These are phyloP conservation scores for Actinia tenebrosa DNA, from an alignment of 64 coral and sea anemone genomes.

Conservation along the genomic window DNA sequence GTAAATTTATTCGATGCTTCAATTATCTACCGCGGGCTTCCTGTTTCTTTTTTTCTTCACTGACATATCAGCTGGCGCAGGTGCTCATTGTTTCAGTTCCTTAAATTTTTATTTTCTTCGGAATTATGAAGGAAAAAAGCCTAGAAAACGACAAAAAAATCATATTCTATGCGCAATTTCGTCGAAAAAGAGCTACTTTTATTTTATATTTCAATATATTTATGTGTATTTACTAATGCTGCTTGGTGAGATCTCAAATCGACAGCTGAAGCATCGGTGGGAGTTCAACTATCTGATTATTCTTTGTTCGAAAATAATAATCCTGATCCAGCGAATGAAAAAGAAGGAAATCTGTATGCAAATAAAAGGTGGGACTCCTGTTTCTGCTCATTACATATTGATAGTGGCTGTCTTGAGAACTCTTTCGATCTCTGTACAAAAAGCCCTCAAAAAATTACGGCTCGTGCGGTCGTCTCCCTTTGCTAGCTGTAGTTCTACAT, in stretches of 20 bases:
- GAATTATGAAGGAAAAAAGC: neutral
- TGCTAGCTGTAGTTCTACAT: neutral
- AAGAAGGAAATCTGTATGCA: neutral
- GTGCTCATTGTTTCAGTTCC: neutral
- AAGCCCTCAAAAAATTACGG: neutral
- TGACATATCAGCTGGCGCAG: neutral
- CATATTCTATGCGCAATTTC: neutral
- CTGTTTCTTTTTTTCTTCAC: no score
- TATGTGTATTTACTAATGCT: neutral
- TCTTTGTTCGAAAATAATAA: neutral
- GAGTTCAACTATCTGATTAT: neutral
- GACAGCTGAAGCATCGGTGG: neutral
- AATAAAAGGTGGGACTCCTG: neutral
- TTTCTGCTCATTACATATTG: conserved; percentile 10
- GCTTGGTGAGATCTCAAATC: neutral
- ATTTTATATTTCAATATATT: conserved; percentile 1
- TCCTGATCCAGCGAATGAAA: neutral
- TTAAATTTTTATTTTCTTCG: neutral
- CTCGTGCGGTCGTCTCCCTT: neutral
- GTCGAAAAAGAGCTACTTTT: neutral
- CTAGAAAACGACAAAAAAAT: neutral
- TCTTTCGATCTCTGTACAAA: neutral
- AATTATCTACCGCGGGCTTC: no score
- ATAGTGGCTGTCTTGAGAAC: neutral
- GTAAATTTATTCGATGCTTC: no score